Evolutionary conservation across 2,113 vertebrate species (phyloP).

Genomic region (Gymnobelideus leadbeateri): DNA sequence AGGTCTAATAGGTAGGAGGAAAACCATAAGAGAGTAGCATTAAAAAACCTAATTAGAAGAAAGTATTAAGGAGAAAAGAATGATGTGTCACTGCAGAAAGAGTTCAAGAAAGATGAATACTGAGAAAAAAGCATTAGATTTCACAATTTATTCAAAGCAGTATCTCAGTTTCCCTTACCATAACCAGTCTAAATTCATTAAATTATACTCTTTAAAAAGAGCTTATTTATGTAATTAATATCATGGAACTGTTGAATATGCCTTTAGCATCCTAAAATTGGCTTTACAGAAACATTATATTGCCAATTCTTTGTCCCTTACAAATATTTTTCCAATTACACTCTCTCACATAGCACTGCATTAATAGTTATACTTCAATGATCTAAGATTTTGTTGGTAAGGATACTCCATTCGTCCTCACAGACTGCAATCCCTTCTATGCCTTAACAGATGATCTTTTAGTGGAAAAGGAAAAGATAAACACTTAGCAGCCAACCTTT

Average conservation of each 20-base stretch:
- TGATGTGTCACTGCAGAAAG: background rate
- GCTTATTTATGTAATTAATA: background rate
- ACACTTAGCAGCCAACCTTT: background rate
- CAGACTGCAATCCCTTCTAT: background rate
- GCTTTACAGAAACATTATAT: background rate
- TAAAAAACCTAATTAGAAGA: background rate
- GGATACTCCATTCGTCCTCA: background rate
- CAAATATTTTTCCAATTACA: background rate
- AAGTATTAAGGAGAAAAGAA: background rate
- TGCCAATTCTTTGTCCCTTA: background rate
- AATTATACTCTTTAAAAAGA: background rate
- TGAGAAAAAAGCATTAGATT: background rate
- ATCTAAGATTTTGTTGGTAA: background rate
- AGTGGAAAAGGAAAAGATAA: background rate
- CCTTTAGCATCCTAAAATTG: background rate
- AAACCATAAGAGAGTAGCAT: background rate
- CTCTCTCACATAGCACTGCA: background rate
- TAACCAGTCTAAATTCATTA: background rate
- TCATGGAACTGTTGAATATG: background rate
- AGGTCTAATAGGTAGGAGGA: background rate
- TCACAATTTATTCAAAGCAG: background rate
- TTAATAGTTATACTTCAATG: background rate
- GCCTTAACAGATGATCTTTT: background rate
- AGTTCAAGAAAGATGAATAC: background rate
- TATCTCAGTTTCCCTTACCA: background rate